A percentile compares a stretch with the other conserved stretches of the same genome.
Evolutionary conservation across 2,888 invertebrate genomes (phyloP).

Genomic region (Papilio demoleus): DNA sequence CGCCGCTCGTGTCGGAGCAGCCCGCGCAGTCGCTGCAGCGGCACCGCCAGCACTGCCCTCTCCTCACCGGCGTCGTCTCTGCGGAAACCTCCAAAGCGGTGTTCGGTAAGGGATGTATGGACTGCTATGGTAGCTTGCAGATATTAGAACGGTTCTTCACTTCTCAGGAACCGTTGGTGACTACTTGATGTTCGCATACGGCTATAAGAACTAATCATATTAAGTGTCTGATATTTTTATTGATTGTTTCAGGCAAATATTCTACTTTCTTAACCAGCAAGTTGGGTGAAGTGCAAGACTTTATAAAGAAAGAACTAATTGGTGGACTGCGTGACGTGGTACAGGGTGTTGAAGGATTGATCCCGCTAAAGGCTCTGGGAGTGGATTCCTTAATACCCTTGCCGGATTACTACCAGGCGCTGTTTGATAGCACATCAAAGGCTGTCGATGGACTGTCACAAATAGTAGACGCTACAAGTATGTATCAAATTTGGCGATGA

Average conservation of each 20-base stretch:
- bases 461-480: constrained; percentile 85
- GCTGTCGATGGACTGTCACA: constrained; percentile 77
- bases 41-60: constrained; percentile 83
- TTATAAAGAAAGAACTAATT: constrained; percentile 72
- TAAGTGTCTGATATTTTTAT: no score
- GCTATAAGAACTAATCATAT: no score
- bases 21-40: constrained; percentile 85
- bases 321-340: constrained; percentile 69
- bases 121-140: background rate
- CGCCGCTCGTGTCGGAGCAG: constrained; percentile 85
- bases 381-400: constrained; percentile 61
- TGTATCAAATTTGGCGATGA: background rate
- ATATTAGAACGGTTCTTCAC: no score
- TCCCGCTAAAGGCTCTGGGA: constrained; percentile 55
- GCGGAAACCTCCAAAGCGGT: constrained; percentile 88
- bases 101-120: constrained; percentile 66
- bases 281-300: constrained; percentile 64
- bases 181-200: no score
- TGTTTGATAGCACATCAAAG: constrained; percentile 64
- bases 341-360: constrained; percentile 61
- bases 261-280: constrained; percentile 64
- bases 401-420: constrained; percentile 67
- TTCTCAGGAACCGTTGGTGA: no score
- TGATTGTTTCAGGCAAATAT: constrained; percentile 64
- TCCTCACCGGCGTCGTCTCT: constrained; percentile 88